A percentile compares a stretch with the other conserved stretches of the same genome.
phyloP scores from a whole-genome alignment of 2,888 invertebrate species.

The Agonopterix arenella region DNA sequence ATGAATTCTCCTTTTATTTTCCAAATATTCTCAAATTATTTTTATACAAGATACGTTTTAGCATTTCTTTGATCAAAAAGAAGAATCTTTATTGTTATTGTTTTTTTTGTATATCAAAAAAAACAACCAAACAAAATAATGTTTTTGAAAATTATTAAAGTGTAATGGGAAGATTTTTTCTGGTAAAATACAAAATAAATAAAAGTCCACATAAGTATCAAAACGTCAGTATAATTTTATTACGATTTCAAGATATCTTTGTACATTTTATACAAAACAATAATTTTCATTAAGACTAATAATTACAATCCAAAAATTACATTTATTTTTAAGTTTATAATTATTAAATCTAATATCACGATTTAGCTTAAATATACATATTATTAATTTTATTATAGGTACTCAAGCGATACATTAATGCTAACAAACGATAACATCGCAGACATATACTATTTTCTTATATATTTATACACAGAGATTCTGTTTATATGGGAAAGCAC shows the following conservation, averaged over 20 bases:
- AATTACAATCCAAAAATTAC: conserved; percentile 76
- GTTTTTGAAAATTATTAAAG: too few species aligned
- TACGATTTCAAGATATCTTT: conserved; percentile 72
- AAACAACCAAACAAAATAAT: too few species aligned
- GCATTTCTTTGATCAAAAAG: too few species aligned
- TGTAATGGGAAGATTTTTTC: too few species aligned
- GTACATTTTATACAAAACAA: conserved; percentile 76
- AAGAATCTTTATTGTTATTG: too few species aligned
- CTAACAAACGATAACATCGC: conserved; percentile 59
- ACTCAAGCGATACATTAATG: conserved; percentile 63
- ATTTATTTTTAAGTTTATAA: conserved; percentile 71
- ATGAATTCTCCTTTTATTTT: too few species aligned
- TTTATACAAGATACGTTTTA: too few species aligned
- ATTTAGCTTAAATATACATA: conserved; percentile 69
- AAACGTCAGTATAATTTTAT: conserved; percentile 76
- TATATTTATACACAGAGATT: too few species aligned
- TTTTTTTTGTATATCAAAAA: too few species aligned
- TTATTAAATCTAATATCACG: conserved; percentile 75
- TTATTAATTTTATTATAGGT: conserved; percentile 40
- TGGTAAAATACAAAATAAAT: conserved; percentile 21
- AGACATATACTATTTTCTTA: conserved; percentile 16
- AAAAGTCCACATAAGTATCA: conserved; percentile 65
- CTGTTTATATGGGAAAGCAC: too few species aligned
- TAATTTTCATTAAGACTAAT: conserved; percentile 70
- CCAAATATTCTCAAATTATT: too few species aligned